These are phyloP conservation scores for Paramormyrops hopkinsi DNA, from an alignment of 2,797 vertebrate genomes.

Conservation along the genomic window DNA sequence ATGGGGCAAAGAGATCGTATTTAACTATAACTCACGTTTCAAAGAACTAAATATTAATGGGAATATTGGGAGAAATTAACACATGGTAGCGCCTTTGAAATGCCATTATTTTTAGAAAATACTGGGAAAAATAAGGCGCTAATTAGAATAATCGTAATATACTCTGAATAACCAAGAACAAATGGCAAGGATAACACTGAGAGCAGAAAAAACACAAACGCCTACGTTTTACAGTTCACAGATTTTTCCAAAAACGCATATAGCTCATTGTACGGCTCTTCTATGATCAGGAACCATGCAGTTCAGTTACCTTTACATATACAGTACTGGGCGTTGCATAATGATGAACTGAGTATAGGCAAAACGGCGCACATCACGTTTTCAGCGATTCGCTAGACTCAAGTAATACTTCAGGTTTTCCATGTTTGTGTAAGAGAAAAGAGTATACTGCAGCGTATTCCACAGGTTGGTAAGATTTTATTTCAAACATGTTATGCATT, in stretches of 20 bases:
- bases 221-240: background rate
- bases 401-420: background rate
- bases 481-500: slow-evolving; percentile 7
- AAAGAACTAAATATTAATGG: background rate
- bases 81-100: background rate
- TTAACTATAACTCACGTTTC: background rate
- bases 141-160: background rate
- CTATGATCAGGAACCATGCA: background rate
- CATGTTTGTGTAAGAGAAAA: background rate
- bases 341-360: background rate
- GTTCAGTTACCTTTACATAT: background rate
- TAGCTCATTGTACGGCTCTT: background rate
- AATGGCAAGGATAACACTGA: background rate
- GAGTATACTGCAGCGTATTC: background rate
- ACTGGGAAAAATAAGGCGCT: background rate
- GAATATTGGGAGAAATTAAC: background rate
- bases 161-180: background rate
- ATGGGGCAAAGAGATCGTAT: background rate
- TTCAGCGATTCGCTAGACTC: background rate
- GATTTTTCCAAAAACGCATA: background rate
- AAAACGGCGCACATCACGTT: background rate
- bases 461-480: background rate
- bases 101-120: background rate
- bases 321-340: background rate
- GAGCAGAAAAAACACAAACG: background rate